A percentile compares a stretch with the other conserved stretches of the same genome.
Conservation (phyloP, 2,888 invertebrate species). For the Chrysina gloriosa region DNA sequence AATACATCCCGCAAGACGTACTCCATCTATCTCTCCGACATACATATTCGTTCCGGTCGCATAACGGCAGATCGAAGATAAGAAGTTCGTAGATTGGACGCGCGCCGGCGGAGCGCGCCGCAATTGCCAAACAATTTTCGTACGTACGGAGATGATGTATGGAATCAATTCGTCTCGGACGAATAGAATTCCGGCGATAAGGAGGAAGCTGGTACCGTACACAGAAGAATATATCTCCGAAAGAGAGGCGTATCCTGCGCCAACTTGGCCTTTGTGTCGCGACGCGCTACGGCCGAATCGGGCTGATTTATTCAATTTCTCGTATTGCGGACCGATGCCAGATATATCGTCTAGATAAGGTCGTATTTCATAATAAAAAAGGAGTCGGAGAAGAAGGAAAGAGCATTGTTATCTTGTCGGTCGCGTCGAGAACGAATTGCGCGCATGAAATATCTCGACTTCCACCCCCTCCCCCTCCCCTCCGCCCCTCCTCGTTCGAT, state of each 20-base stretch:
- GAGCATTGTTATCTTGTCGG: neutral
- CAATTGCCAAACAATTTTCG: slow-evolving; percentile 37
- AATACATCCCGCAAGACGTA: too few species aligned
- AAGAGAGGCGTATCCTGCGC: slow-evolving; percentile 5
- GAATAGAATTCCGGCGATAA: slow-evolving; percentile 64
- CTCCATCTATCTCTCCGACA: too few species aligned
- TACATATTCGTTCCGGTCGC: too few species aligned
- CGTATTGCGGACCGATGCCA: slow-evolving; percentile 43
- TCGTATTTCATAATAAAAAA: slow-evolving; percentile 51
- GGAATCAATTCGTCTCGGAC: slow-evolving; percentile 64
- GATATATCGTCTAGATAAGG: slow-evolving; percentile 60
- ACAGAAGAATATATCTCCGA: neutral
- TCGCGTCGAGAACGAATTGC: too few species aligned
- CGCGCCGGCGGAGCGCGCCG: neutral
- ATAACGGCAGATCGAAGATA: neutral
- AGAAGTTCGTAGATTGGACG: neutral
- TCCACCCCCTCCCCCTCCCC: too few species aligned
- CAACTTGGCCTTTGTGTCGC: neutral
- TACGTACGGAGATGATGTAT: slow-evolving; percentile 60
- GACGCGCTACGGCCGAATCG: neutral
- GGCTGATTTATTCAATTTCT: slow-evolving; percentile 39
- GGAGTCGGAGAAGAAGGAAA: neutral
- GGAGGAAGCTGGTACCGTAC: slow-evolving; percentile 39
- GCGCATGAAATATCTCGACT: too few species aligned
- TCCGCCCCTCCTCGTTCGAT: too few species aligned